Conservation (phyloP, 2,797 vertebrate species). For the Coregonus sp. region DNA sequence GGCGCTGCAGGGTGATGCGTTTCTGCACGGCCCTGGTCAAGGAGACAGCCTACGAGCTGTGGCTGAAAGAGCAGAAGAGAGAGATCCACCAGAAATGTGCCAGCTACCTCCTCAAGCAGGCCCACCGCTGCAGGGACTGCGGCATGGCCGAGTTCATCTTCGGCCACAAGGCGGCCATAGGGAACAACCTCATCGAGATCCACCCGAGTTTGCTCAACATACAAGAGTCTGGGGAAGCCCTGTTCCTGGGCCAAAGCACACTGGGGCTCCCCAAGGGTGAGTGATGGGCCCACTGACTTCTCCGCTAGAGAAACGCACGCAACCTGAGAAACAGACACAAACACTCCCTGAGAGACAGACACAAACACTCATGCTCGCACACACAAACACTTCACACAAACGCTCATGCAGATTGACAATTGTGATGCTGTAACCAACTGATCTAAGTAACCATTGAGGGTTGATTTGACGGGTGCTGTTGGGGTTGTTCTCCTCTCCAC, state of each 20-base stretch:
- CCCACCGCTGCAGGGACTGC: slow-evolving; percentile 23
- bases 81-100: slow-evolving; percentile 33
- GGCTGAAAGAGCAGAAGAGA: slow-evolving; percentile 35
- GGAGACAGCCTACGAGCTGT: slow-evolving; percentile 36
- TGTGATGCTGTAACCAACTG: background rate
- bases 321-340: background rate
- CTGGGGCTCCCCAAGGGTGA: background rate
- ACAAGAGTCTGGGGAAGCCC: slow-evolving; percentile 5
- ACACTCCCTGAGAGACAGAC: background rate
- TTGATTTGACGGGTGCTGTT: background rate
- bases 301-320: background rate
- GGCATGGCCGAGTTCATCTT: slow-evolving; percentile 18
- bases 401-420: background rate
- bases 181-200: background rate
- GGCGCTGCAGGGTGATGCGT: slow-evolving; percentile 36
- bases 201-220: background rate
- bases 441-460: background rate
- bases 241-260: background rate
- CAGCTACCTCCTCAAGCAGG: slow-evolving; percentile 16
- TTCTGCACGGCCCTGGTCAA: slow-evolving; percentile 38
- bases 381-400: background rate
- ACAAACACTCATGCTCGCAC: background rate
- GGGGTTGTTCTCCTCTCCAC: background rate
- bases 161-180: slow-evolving; percentile 3
- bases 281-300: background rate